A percentile compares a stretch with the other conserved stretches of the same genome.
These are phyloP conservation scores for Xylota sylvarum DNA, from an alignment of 2,888 invertebrate species.

Conservation along the genomic window DNA sequence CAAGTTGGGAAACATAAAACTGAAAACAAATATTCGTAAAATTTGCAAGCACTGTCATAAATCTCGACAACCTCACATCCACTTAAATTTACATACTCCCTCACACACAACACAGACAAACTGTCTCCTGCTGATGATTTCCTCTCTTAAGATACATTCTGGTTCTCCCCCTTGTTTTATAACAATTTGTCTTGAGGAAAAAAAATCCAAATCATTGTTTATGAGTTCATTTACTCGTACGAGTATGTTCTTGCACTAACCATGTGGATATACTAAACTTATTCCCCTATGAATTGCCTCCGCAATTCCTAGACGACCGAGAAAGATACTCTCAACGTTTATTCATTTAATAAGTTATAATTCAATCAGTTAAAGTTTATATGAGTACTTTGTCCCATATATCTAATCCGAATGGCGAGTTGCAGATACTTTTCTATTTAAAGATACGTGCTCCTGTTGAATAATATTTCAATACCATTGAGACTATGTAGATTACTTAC, in stretches of 20 bases:
- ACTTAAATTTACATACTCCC: slow-evolving; percentile 19
- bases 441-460: slow-evolving; percentile 55
- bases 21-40: no score
- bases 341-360: slow-evolving; percentile 75
- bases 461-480: slow-evolving; percentile 45
- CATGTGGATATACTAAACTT: neutral
- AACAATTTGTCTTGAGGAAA: slow-evolving; percentile 63
- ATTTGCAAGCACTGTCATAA: neutral
- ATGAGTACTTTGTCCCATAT: slow-evolving; percentile 74
- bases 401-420: slow-evolving; percentile 62
- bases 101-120: slow-evolving; percentile 22
- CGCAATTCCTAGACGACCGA: neutral
- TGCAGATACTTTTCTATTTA: slow-evolving; percentile 74
- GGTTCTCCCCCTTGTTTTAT: slow-evolving; percentile 9
- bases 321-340: slow-evolving; percentile 38
- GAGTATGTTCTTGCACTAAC: slow-evolving; percentile 13
- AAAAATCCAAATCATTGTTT: slow-evolving; percentile 66
- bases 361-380: slow-evolving; percentile 77
- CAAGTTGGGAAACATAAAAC: no score
- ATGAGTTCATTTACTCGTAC: slow-evolving; percentile 52
- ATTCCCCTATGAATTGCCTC: neutral
- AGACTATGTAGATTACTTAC: neutral
- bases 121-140: slow-evolving; percentile 29
- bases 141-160: slow-evolving; percentile 22
- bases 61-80: neutral